Evolutionary conservation across 2,888 invertebrate species (phyloP).

Genomic region (Caradrina clavipalpis): DNA sequence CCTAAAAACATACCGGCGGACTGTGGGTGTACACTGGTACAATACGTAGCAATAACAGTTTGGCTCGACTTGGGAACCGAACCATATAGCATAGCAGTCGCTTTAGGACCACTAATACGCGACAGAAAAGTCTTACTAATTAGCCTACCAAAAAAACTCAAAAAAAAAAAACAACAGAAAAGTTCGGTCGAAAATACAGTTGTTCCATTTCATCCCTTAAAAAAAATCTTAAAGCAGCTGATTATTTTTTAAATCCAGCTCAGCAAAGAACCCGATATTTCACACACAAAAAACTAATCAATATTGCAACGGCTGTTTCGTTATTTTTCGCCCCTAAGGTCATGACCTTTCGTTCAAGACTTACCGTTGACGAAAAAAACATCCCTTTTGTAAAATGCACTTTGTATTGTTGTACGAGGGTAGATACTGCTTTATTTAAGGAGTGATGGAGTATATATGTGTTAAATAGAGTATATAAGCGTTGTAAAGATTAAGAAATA

Average conservation of each 20-base stretch:
- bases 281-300: constrained; percentile 56
- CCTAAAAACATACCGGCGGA: too few species aligned
- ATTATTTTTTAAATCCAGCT: constrained; percentile 13
- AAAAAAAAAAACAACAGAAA: too few species aligned
- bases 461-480: constrained; percentile 25
- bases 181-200: too few species aligned
- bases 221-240: too few species aligned
- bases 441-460: constrained; percentile 19
- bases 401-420: constrained; percentile 44
- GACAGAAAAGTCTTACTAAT: too few species aligned
- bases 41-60: too few species aligned
- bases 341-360: constrained; percentile 51
- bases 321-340: constrained; percentile 46
- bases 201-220: too few species aligned
- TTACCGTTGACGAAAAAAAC: constrained; percentile 51
- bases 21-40: too few species aligned
- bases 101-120: too few species aligned
- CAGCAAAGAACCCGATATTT: constrained; percentile 11
- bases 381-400: constrained; percentile 48
- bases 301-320: constrained; percentile 43
- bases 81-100: too few species aligned
- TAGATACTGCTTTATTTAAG: constrained; percentile 32
- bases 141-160: too few species aligned
- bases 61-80: too few species aligned
- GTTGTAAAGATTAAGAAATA: constrained; percentile 1